phyloP scores from a whole-genome alignment of 1,140 invertebrate genomes.

The Triops cancriformis region DNA sequence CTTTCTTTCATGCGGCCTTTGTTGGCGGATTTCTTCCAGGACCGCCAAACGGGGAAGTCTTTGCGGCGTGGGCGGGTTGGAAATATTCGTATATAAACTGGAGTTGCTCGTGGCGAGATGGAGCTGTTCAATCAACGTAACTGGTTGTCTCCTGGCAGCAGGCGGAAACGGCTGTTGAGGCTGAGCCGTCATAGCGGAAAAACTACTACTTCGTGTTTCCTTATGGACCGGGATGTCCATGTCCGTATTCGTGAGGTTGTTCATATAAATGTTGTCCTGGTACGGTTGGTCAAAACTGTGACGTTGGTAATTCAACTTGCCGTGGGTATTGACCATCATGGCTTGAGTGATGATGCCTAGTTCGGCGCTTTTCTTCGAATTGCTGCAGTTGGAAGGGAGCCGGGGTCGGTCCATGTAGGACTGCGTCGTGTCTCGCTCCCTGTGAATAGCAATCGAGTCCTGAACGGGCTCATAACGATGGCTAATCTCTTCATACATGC shows the following conservation, averaged over 20 bases:
- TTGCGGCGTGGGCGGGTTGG: neutral
- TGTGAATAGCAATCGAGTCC: slow-evolving; percentile 6
- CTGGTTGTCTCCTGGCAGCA: neutral
- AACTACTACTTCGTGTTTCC: neutral
- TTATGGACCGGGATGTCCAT: neutral
- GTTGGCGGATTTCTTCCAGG: neutral
- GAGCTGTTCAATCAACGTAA: slow-evolving; percentile 6
- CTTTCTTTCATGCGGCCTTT: neutral
- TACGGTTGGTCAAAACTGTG: neutral
- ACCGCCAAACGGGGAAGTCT: neutral
- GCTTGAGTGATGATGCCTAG: slow-evolving; percentile 18
- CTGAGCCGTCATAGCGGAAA: neutral
- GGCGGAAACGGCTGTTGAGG: neutral
- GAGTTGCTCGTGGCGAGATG: neutral
- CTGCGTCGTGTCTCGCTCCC: neutral
- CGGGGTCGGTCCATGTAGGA: slow-evolving; percentile 14
- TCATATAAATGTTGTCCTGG: neutral
- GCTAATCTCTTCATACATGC: slow-evolving; percentile 28
- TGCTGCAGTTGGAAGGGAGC: slow-evolving; percentile 6
- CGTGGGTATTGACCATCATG: neutral
- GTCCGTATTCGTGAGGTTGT: neutral
- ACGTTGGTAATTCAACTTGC: slow-evolving; percentile 2
- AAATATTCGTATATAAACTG: neutral
- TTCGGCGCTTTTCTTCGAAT: neutral
- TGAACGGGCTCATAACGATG: slow-evolving; percentile 23